Evolutionary conservation across 2,113 vertebrate species (phyloP).

Genomic region (Microcebus lehilahytsara): DNA sequence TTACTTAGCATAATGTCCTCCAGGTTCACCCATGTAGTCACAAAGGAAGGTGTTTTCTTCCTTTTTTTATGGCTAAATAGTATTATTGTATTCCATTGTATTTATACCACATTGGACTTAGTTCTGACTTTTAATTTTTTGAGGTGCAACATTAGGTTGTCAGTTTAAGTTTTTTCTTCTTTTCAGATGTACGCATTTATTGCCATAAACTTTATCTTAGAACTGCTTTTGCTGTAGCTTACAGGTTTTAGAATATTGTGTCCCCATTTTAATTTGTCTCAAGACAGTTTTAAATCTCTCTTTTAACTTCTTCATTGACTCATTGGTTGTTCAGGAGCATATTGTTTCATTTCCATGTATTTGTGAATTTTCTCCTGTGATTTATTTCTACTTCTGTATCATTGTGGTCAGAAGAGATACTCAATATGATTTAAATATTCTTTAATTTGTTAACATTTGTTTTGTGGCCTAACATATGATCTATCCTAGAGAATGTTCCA

Average conservation of each 20-base stretch:
- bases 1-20: neutral
- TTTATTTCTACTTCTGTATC: neutral
- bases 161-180: no score
- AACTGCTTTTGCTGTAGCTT: no score
- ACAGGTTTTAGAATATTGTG: neutral
- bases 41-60: neutral
- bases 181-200: no score
- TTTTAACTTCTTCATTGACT: neutral
- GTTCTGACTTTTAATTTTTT: no score
- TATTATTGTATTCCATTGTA: neutral
- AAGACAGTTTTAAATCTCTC: neutral
- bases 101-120: neutral
- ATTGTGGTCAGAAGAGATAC: neutral
- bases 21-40: neutral
- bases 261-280: neutral
- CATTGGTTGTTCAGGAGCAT: neutral
- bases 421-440: neutral
- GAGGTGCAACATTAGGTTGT: no score
- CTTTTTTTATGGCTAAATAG: neutral
- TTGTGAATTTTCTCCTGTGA: neutral
- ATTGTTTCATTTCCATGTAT: neutral
- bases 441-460: neutral
- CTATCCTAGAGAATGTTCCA: neutral
- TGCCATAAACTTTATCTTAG: no score
- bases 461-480: neutral